Evolutionary conservation across 37 sponge, comb jelly and placozoan species (phyloP), one percentile per base, ranked within the genome.

Genomic region (Ianthella basta): DNA sequence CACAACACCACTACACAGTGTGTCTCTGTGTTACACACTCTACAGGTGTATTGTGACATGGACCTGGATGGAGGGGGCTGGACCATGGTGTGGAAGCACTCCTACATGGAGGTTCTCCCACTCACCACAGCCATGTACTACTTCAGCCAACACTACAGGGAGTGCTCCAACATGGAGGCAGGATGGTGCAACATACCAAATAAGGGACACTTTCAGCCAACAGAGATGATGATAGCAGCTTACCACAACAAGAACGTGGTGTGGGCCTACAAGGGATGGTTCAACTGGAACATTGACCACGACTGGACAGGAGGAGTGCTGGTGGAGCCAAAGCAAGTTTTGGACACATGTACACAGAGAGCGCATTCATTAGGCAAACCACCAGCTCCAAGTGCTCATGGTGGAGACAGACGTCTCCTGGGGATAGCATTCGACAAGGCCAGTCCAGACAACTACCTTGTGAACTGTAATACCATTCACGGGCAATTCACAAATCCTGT

Each of bases 21-120:
- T 3, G 8, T 44, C 50, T 44, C 8, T 44, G 50, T 44, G 50
- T 44, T 3, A 3, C 50, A 10, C 50, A n/a, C 50, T 10, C 50
- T 44, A 44, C 50, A 63, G 66, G 65, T 60, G 20, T 64, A 82
- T 39, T 82, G 82, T 63, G 82, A 82, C 25, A 82, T 82, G 82
- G 30, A 21, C 38, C 18, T 60, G 63, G 82, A 82, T 63, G 82
- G 82, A 24, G 82, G 82, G 34, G 82, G 82, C 12, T 82, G 82
- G 82, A 82, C 82, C 23, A 21, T 82, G n/a, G 82, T 82, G 21
- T 82, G 82, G 82, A 60, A 82, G 40, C 82, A 82, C 25, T 82
- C 82, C 65, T 82, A 82, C 82, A 63, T 82, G 82, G 82, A 82
- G 40, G 65, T 41, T 15, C 21, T n/a, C 29, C 82, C 82, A 8